Evolutionary conservation across 2,888 invertebrate species (phyloP).

Genomic region (Chrysomela aeneicollis): DNA sequence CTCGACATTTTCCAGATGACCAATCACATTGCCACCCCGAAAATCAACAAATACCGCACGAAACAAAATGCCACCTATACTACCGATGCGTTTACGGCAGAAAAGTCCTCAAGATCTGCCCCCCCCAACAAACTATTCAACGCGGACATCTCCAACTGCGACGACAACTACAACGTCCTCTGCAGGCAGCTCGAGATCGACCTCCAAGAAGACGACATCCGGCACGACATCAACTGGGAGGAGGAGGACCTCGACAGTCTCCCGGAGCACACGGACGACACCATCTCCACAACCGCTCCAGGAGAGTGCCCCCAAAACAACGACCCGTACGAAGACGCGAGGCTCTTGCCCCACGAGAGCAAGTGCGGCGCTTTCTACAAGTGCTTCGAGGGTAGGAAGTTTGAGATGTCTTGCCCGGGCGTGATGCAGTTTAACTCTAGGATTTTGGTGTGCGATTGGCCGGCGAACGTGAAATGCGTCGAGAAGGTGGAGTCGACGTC

Average conservation of each 20-base stretch:
- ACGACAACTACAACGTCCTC: conserved; percentile 43
- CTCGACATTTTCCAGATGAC: conserved; percentile 7
- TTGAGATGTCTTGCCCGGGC: conserved; percentile 43
- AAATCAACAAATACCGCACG: conserved; percentile 44
- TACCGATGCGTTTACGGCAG: conserved; percentile 46
- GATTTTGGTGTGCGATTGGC: conserved; percentile 42
- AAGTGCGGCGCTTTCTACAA: conserved; percentile 44
- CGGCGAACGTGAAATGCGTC: conserved; percentile 34
- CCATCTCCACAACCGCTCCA: conserved; percentile 1
- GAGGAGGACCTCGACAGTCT: no score
- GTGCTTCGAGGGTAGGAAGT: conserved; percentile 41
- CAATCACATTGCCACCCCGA: conserved; percentile 32
- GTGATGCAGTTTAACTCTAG: conserved; percentile 45
- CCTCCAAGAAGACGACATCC: background rate
- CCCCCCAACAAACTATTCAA: conserved; percentile 47
- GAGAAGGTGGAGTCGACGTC: conserved; percentile 6
- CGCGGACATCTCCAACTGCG: conserved; percentile 43
- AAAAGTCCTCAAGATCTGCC: conserved; percentile 44
- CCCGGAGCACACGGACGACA: no score
- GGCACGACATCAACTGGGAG: no score
- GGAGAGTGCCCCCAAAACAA: conserved; percentile 24
- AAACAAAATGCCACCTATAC: conserved; percentile 43
- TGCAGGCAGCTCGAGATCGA: conserved; percentile 24
- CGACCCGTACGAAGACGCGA: conserved; percentile 24
- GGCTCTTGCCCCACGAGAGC: conserved; percentile 42